A percentile compares a stretch with the other conserved stretches of the same genome.
These are phyloP conservation scores for Drosophila quinaria DNA, from an alignment of 2,888 invertebrate genomes.

Conservation along the genomic window DNA sequence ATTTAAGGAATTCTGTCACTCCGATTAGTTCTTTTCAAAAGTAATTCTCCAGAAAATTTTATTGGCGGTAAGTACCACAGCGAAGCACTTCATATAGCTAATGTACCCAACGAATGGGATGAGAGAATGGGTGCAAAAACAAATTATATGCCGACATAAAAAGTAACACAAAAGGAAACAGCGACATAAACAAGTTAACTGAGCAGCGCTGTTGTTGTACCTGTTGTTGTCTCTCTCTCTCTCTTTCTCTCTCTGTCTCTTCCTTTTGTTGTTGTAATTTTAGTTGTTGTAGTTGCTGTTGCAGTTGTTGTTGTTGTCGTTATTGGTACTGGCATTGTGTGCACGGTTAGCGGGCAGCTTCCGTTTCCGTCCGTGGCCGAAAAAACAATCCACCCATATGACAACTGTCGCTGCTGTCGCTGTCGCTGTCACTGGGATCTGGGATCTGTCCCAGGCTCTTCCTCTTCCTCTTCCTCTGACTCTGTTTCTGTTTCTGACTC, in stretches of 20 bases:
- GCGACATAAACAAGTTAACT: constrained; percentile 76
- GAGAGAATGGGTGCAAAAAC: constrained; percentile 21
- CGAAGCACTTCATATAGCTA: constrained; percentile 1
- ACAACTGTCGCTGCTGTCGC: constrained; percentile 67
- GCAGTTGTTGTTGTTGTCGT: constrained; percentile 37
- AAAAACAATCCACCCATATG: constrained; percentile 79
- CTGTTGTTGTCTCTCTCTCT: constrained; percentile 22
- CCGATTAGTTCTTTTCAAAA: too few species aligned
- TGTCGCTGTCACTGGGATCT: constrained; percentile 35
- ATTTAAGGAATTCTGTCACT: too few species aligned
- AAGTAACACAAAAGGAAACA: constrained; percentile 68
- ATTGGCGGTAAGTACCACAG: neutral
- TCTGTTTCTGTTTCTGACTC: constrained; percentile 9
- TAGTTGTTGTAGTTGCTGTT: constrained; percentile 14
- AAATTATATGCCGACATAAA: constrained; percentile 64
- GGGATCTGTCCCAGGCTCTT: constrained; percentile 33
- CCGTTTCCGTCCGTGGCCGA: constrained; percentile 70
- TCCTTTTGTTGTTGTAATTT: constrained; percentile 18
- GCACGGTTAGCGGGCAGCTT: constrained; percentile 74
- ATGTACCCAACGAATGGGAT: constrained; percentile 13
- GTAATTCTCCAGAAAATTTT: too few species aligned
- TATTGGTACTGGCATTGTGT: constrained; percentile 35
- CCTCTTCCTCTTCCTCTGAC: neutral
- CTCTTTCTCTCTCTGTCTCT: too few species aligned
- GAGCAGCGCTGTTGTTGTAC: constrained; percentile 41